These are phyloP conservation scores for Conus betulinus DNA, from an alignment of 1,140 invertebrate species.

Conservation along the genomic window DNA sequence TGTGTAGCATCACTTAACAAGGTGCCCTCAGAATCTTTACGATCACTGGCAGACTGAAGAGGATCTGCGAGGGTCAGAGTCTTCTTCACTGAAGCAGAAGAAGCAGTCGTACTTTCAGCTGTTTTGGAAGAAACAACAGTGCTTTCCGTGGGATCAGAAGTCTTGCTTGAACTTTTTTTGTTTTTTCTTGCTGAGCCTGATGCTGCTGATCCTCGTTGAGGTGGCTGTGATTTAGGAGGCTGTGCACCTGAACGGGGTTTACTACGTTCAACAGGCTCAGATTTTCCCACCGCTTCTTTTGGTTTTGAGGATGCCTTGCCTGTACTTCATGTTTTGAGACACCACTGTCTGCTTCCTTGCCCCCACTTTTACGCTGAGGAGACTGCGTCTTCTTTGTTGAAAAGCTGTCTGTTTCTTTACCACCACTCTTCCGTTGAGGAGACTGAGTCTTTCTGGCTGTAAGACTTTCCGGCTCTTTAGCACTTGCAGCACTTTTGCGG, in stretches of 20 bases:
- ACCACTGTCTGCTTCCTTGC: neutral
- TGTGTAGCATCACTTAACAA: neutral
- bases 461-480: neutral
- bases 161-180: neutral
- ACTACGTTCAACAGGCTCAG: neutral
- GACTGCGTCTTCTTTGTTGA: neutral
- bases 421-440: neutral
- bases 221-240: neutral
- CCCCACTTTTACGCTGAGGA: neutral
- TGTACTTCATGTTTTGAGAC: neutral
- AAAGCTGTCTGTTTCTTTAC: neutral
- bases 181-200: neutral
- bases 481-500: neutral
- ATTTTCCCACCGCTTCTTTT: neutral
- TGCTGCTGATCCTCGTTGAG: neutral
- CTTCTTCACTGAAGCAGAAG: neutral
- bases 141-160: neutral
- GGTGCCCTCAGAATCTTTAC: neutral
- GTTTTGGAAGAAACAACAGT: neutral
- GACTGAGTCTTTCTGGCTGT: neutral
- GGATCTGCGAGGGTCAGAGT: neutral
- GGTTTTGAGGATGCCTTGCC: neutral
- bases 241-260: neutral
- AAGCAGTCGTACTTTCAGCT: neutral
- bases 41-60: neutral